phyloP scores from a whole-genome alignment of 1,140 invertebrate species.

The Hylaeus anthracinus region DNA sequence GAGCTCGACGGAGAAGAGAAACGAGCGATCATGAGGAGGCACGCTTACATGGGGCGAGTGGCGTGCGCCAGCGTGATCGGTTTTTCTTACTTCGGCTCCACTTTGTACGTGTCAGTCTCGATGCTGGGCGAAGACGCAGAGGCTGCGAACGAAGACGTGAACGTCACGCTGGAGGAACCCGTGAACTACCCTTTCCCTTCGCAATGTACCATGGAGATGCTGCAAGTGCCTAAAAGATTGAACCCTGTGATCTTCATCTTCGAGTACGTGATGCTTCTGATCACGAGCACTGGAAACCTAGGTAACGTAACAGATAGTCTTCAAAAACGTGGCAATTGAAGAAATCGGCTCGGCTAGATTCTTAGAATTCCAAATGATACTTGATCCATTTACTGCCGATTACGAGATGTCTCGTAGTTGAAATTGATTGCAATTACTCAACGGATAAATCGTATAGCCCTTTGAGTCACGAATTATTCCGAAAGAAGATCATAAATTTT shows the following conservation, averaged over 20 bases:
- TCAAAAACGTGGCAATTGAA: no score
- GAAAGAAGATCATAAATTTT: no score
- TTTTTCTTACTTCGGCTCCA: not conserved
- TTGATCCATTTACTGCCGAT: no score
- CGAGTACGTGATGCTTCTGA: not conserved
- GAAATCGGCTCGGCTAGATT: no score
- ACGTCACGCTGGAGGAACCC: not conserved
- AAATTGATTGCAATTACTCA: no score
- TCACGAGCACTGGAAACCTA: slow-evolving; percentile 26
- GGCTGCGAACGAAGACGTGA: not conserved
- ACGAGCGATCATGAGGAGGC: slow-evolving; percentile 14
- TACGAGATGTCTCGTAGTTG: no score
- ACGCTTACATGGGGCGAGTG: slow-evolving; percentile 28
- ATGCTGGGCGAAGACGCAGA: not conserved
- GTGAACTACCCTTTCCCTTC: slow-evolving; percentile 30
- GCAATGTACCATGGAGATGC: not conserved
- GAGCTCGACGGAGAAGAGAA: not conserved
- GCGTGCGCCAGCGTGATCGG: slow-evolving; percentile 13
- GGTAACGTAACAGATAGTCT: slow-evolving; percentile 29
- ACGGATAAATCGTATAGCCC: no score
- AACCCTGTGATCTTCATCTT: not conserved
- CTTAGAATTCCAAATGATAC: no score
- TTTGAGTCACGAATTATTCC: no score
- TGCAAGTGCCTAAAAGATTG: slow-evolving; percentile 6
- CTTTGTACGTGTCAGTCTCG: not conserved